A percentile compares a stretch with the other conserved stretches of the same genome.
phyloP scores from a whole-genome alignment of 2,113 vertebrate genomes.

The Toxotes jaculatrix region DNA sequence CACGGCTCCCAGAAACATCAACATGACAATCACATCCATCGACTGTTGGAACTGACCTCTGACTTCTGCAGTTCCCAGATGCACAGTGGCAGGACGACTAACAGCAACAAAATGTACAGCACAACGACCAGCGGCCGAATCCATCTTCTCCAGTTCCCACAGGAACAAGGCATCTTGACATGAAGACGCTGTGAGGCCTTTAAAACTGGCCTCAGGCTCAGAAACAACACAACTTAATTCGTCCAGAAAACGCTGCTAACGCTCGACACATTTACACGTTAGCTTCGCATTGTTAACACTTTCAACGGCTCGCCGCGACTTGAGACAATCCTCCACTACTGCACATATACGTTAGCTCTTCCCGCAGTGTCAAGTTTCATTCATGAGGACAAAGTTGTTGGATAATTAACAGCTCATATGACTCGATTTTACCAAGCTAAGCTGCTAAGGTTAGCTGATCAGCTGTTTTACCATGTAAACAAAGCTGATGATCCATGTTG shows the following conservation, averaged over 20 bases:
- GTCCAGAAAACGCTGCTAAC: background rate
- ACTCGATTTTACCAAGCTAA: conserved; percentile 26
- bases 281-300: conserved; percentile 46
- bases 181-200: conserved; percentile 33
- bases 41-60: conserved; percentile 83
- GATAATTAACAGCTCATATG: conserved; percentile 53
- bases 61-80: conserved; percentile 95
- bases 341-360: background rate
- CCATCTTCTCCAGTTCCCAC: conserved; percentile 96
- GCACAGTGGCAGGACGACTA: conserved; percentile 91
- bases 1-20: background rate
- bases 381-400: background rate
- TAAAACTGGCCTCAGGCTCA: conserved; percentile 1
- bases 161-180: conserved; percentile 92
- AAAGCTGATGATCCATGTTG: conserved; percentile 40
- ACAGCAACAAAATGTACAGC: conserved; percentile 89
- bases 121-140: conserved; percentile 93
- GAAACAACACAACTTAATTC: conserved; percentile 12
- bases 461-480: conserved; percentile 72
- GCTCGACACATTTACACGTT: conserved; percentile 12
- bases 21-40: background rate
- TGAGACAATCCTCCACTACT: rapidly evolving
- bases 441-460: conserved; percentile 67
- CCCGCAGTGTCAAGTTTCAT: background rate
- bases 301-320: background rate